Base-by-base conservation (phyloP, 1,140 invertebrate genomes). In the Heliconius himera region DNA sequence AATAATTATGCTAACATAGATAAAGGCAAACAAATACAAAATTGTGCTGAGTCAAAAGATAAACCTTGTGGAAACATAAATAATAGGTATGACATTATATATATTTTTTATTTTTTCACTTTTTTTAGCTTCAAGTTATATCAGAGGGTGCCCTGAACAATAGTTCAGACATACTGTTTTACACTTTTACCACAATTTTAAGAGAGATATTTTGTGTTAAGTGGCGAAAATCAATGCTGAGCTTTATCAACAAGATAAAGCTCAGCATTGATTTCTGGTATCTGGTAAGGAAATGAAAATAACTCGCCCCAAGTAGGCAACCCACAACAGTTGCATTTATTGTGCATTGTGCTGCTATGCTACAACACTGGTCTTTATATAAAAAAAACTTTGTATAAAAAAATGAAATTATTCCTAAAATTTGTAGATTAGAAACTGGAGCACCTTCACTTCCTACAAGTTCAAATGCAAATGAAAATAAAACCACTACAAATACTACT, bases 381-480 rank as follows among this genome's bases (percentile, higher is more conserved):
- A n/a, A n/a, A n/a, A n/a, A n/a, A n/a, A n/a, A n/a, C n/a, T n/a
- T n/a, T n/a, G n/a, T n/a, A 51, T 51, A 1, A 20, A 51, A 22
- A 20, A n/a, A 8, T 60, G 8, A 60, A 13, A 29, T 70, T n/a
- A 33, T 70, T 70, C n/a, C 18, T 70, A 13, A 3, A 26, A 18
- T 70, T 72, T 72, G 20, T 41, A 72, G 70, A 38, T 38, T 72
- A 72, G 9, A 66, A 16, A 49, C 22, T n/a, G 60, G 22, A 29
- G 74, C 70, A 49, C 71, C 74, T 54, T 8, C 70, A 71, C 46
- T 56, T 26, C 11, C 22, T 70, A 60, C 49, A 60, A 74, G 29
- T 74, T 22, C 72, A 36, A 73, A 9, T 60, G 38, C 41, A 70
- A 76, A 26, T 73, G 1, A 33, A 54, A 76, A 77, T 54, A 82